These are phyloP conservation scores for Clunio marinus DNA, from an alignment of 2,888 invertebrate genomes.

Conservation along the genomic window DNA sequence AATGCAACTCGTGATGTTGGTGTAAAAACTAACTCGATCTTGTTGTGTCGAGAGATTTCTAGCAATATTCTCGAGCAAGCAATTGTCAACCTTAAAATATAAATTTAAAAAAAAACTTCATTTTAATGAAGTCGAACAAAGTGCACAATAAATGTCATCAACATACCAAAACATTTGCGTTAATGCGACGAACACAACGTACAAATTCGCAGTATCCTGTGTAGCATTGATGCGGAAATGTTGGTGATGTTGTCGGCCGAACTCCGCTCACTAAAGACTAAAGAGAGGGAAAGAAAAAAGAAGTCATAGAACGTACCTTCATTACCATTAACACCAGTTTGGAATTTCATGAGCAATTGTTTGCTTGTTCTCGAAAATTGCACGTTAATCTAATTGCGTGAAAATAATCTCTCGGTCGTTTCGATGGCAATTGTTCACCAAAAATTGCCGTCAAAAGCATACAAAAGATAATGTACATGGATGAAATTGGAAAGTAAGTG, in stretches of 20 bases:
- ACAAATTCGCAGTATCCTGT: conserved; percentile 61
- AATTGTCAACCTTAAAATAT: conserved; percentile 43
- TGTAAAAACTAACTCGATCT: conserved; percentile 51
- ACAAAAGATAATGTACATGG: background rate
- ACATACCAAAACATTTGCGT: conserved; percentile 56
- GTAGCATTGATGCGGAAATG: conserved; percentile 50
- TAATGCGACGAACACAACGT: conserved; percentile 56
- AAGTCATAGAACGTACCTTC: no score
- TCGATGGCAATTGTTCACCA: conserved; percentile 10
- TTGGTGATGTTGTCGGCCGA: conserved; percentile 41
- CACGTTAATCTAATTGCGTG: conserved; percentile 26
- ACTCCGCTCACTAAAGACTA: conserved; percentile 40
- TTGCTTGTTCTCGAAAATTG: conserved; percentile 17
- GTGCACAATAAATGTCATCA: background rate
- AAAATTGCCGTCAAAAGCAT: conserved; percentile 32
- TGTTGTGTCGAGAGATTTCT: conserved; percentile 42
- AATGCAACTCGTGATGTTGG: conserved; percentile 63
- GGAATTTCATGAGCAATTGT: background rate
- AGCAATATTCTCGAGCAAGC: conserved; percentile 42
- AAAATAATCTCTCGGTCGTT: conserved; percentile 15
- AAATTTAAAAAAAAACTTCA: background rate
- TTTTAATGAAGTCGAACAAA: background rate
- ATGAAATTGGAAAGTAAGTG: background rate
- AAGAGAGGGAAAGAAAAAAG: conserved; percentile 13
- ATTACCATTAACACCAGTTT: conserved; percentile 8